These are phyloP conservation scores for Tautogolabrus adspersus DNA, from an alignment of 2,113 vertebrate species.

Conservation along the genomic window DNA sequence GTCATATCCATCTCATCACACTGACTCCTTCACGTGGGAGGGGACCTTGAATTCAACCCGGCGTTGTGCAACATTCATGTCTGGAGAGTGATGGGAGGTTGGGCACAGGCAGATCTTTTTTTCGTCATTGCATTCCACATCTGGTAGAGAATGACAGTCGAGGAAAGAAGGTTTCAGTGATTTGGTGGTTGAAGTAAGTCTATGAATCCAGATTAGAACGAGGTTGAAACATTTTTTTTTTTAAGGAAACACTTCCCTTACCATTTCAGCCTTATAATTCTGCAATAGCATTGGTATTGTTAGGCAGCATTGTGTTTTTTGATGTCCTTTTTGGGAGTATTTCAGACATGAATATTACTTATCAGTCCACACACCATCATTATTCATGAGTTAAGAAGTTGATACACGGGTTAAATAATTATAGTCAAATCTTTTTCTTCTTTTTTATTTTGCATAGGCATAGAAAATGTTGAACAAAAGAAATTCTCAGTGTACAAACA, in stretches of 20 bases:
- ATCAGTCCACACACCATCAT: background rate
- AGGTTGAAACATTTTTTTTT: too few species aligned
- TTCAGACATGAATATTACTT: background rate
- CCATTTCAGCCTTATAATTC: too few species aligned
- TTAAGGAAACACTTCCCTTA: too few species aligned
- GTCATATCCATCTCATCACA: constrained; percentile 57
- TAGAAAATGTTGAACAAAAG: too few species aligned
- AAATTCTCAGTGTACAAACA: background rate
- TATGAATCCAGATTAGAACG: background rate
- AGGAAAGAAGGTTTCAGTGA: constrained; percentile 9
- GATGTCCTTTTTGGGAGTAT: background rate
- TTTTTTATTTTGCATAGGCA: background rate
- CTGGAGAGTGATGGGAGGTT: constrained; percentile 19
- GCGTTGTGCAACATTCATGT: constrained; percentile 1
- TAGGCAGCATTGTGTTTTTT: background rate
- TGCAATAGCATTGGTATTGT: background rate
- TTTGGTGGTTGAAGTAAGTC: background rate
- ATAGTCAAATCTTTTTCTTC: background rate
- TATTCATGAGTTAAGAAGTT: background rate
- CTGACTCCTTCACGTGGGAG: constrained; percentile 15
- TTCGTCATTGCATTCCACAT: constrained; percentile 25
- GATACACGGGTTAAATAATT: background rate
- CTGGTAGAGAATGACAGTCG: constrained; percentile 2
- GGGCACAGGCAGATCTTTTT: background rate
- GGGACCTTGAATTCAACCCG: constrained; percentile 44